phyloP scores from a whole-genome alignment of 2,888 invertebrate genomes.

The Tanytarsus gracilentus region DNA sequence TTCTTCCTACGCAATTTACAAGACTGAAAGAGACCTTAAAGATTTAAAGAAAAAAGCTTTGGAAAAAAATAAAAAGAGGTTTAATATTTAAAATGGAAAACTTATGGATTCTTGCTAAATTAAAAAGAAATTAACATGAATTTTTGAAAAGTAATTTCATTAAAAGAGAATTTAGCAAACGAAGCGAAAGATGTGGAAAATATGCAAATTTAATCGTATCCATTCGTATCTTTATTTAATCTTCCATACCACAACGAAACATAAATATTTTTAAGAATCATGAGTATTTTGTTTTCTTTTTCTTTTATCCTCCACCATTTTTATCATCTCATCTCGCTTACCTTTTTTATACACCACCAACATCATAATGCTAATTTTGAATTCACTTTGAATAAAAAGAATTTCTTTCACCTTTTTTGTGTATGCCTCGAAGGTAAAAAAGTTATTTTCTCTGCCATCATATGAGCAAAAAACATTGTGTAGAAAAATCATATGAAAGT shows the following conservation, averaged over 20 bases:
- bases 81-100: no score
- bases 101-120: no score
- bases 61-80: no score
- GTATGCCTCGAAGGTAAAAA: no score
- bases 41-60: no score
- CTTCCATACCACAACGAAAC: neutral
- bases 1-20: no score
- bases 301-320: neutral
- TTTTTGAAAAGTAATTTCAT: neutral
- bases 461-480: neutral
- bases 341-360: neutral
- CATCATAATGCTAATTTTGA: neutral
- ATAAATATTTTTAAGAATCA: neutral
- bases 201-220: slow-evolving; percentile 23
- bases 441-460: neutral
- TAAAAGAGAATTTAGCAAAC: neutral
- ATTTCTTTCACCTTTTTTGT: no score
- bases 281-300: neutral
- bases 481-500: neutral
- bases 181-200: neutral
- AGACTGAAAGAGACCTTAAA: no score
- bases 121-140: no score
- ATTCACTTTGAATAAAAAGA: neutral
- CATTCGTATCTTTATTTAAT: slow-evolving; percentile 18
- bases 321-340: neutral